phyloP scores from a whole-genome alignment of 2,113 vertebrate genomes.

The Pteropus alecto region DNA sequence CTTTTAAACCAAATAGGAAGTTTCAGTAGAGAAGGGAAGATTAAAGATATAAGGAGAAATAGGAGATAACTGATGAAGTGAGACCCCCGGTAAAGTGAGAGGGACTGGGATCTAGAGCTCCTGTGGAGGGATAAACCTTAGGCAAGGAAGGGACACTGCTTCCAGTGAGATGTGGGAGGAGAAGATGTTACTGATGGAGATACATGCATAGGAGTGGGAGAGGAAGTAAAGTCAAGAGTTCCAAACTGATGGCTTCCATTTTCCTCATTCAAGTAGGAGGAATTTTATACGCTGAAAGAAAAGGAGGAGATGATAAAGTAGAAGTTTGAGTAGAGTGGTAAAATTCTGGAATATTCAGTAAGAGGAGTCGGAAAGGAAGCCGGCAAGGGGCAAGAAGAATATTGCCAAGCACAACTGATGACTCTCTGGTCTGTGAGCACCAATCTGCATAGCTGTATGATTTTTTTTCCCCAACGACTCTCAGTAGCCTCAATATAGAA shows the following conservation, averaged over 20 bases:
- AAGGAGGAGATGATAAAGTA: neutral
- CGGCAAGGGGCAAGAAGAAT: neutral
- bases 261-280: slow-evolving; percentile 7
- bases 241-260: neutral
- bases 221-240: neutral
- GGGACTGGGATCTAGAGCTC: neutral
- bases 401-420: neutral
- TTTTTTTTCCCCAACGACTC: neutral
- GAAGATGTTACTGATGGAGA: neutral
- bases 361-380: neutral
- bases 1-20: neutral
- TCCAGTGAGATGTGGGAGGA: neutral
- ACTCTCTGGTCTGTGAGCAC: neutral
- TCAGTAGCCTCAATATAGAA: neutral
- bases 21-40: neutral
- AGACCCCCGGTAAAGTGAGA: neutral
- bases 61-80: neutral
- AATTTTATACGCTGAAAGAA: neutral
- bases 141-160: neutral
- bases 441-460: neutral
- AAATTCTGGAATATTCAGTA: slow-evolving; percentile 4
- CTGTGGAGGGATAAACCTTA: neutral
- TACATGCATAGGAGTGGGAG: neutral
- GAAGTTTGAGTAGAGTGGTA: neutral
- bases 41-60: neutral